Evolutionary conservation across 2,888 invertebrate species (phyloP), one percentile per base, ranked within the genome.

Genomic region (Aphidoletes aphidimyza): DNA sequence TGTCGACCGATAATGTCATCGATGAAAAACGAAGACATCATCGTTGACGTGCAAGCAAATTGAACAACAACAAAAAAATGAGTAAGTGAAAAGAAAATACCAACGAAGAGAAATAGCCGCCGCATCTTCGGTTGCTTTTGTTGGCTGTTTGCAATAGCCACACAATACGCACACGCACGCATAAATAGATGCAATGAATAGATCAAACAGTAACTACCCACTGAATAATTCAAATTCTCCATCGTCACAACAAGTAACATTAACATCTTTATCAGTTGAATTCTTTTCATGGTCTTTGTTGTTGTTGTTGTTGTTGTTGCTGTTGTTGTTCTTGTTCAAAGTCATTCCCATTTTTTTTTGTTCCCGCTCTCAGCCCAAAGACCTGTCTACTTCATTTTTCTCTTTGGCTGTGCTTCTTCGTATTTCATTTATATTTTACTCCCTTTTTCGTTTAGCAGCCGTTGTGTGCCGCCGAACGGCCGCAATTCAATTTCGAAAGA

Each of bases 171-270:
- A 3, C 30, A 0, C 69, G 26, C 26, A 30, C n/a, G 30, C 69
- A 34, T 69, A 2, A 6, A 69, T 14, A 69, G 69, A 69, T 69
- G 69, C 69, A 69, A 69, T 69, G 14, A 26, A 69, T 69, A 69
- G 69, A 69, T 69, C 69, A 54, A 54, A 54, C 54, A 54, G 54
- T 69, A 69, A 69, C 69, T 69, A 30, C 69, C 69, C 69, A 69
- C 69, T 69, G 69, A 69, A 69, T 69, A 69, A 69, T 69, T 69
- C 69, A 69, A 69, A 54, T 22, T n/a, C n/a, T 69, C 30, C 69
- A 69, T 69, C 69, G 69, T 11, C 34, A 30, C 11, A 69, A 30
- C 42, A 42, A 69, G 2, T 1, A 54, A 54, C 54, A 54, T 54
- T 14, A 69, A 69, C 69, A 69, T 69, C 69, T 69, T 69, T 30